Conservation (phyloP, 2,797 vertebrate species). For the Sebastes aleutianus region DNA sequence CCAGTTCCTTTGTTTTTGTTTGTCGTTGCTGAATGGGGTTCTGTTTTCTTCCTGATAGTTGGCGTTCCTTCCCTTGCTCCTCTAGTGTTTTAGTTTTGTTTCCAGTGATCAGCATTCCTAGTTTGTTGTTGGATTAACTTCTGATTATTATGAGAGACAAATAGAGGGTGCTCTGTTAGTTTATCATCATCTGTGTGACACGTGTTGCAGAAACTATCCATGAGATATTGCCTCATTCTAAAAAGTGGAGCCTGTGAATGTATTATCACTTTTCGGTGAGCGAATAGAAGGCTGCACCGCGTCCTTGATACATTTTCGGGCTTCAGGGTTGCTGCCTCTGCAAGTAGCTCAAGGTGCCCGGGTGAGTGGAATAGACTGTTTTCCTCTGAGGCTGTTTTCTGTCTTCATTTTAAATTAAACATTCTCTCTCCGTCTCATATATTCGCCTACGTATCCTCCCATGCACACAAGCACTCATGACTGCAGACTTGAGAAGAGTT, state of each 20-base stretch:
- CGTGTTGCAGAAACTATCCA: background rate
- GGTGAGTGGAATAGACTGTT: slow-evolving; percentile 19
- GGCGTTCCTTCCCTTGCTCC: background rate
- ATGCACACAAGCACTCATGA: background rate
- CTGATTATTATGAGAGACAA: background rate
- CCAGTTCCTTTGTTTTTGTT: background rate
- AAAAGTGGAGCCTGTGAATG: background rate
- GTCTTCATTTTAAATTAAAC: slow-evolving; percentile 50
- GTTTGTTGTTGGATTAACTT: background rate
- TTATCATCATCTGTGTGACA: background rate
- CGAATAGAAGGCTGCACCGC: background rate
- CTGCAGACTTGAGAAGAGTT: slow-evolving; percentile 2
- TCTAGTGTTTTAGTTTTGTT: background rate
- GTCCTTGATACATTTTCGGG: slow-evolving; percentile 21
- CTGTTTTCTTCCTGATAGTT: background rate
- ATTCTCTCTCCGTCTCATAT: slow-evolving; percentile 14
- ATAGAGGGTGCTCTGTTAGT: background rate
- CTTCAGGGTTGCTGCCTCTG: slow-evolving; percentile 34
- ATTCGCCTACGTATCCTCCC: slow-evolving; percentile 11
- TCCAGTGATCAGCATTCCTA: background rate
- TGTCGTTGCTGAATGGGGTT: background rate
- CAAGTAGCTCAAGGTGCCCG: slow-evolving; percentile 33
- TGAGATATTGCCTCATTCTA: background rate
- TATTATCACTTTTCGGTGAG: background rate
- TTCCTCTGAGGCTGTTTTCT: slow-evolving; percentile 23